These are phyloP conservation scores for Sphenopsis melanotis DNA, from an alignment of 2,797 vertebrate species.

Conservation along the genomic window DNA sequence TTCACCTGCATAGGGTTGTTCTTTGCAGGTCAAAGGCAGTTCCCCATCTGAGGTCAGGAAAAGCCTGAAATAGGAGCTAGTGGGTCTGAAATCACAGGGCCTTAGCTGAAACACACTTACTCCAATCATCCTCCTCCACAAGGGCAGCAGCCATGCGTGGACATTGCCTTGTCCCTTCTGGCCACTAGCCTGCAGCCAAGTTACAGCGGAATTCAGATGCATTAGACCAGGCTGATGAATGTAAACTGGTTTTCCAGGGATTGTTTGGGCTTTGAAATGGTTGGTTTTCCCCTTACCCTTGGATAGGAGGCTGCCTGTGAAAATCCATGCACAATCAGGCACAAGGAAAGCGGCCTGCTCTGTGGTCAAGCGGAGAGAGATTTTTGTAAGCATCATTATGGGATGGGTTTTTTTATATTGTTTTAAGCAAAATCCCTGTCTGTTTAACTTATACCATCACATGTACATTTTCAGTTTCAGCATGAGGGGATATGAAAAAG, in stretches of 20 bases:
- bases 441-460: slow-evolving; percentile 5
- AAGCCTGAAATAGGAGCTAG: not conserved
- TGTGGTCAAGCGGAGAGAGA: not conserved
- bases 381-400: not conserved
- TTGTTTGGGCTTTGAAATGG: not conserved
- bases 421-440: slow-evolving; percentile 7
- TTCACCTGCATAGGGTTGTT: not conserved
- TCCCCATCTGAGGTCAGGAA: not conserved
- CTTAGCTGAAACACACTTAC: not conserved
- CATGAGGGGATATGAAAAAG: slow-evolving; percentile 22
- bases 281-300: not conserved
- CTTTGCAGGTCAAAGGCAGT: not conserved
- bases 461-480: slow-evolving; percentile 8
- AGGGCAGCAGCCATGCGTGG: not conserved
- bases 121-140: not conserved
- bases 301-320: slow-evolving; percentile 9
- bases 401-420: not conserved
- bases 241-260: not conserved
- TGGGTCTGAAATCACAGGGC: not conserved
- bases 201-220: not conserved
- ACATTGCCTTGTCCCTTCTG: not conserved
- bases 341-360: not conserved
- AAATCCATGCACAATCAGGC: slow-evolving; percentile 27
- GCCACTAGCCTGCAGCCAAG: not conserved
- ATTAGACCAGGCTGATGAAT: not conserved